Percentiles rank a stretch among this genome's conserved stretches.
These are phyloP conservation scores for Casuarius casuarius DNA, from an alignment of 2,113 vertebrate species.

Conservation along the genomic window DNA sequence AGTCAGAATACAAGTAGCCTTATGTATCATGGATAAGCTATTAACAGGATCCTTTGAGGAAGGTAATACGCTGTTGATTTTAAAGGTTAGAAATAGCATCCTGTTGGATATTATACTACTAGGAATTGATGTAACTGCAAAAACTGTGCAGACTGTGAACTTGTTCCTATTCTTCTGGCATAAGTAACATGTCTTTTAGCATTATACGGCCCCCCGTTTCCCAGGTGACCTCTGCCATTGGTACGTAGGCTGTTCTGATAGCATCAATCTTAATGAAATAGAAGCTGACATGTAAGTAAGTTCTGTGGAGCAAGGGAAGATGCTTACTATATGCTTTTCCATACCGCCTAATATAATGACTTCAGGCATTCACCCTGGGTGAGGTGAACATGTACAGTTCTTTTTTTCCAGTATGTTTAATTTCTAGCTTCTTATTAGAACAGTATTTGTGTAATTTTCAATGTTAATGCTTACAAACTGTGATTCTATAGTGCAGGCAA, in stretches of 20 bases:
- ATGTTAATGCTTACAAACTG: neutral
- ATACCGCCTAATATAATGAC: neutral
- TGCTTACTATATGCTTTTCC: neutral
- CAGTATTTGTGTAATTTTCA: neutral
- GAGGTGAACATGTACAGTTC: neutral
- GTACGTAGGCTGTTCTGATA: neutral
- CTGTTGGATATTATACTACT: slow-evolving; percentile 4
- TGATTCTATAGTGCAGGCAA: neutral
- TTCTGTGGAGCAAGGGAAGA: neutral
- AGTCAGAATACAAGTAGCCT: slow-evolving; percentile 6
- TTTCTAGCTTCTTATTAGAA: neutral
- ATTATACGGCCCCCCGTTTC: neutral
- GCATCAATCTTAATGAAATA: neutral
- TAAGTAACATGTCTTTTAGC: neutral
- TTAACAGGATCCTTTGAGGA: neutral
- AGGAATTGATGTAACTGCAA: neutral
- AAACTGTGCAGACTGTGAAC: neutral
- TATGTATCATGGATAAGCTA: slow-evolving; percentile 1
- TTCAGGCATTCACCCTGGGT: neutral
- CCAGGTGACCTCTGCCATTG: neutral
- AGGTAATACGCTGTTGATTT: slow-evolving; percentile 26
- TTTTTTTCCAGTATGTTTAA: neutral
- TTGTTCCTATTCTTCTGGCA: neutral
- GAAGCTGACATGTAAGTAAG: neutral
- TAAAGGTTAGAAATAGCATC: neutral